Evolutionary conservation across 2,888 invertebrate species (phyloP), one percentile per base, ranked within the genome.

Genomic region (Incurvaria masculella): DNA sequence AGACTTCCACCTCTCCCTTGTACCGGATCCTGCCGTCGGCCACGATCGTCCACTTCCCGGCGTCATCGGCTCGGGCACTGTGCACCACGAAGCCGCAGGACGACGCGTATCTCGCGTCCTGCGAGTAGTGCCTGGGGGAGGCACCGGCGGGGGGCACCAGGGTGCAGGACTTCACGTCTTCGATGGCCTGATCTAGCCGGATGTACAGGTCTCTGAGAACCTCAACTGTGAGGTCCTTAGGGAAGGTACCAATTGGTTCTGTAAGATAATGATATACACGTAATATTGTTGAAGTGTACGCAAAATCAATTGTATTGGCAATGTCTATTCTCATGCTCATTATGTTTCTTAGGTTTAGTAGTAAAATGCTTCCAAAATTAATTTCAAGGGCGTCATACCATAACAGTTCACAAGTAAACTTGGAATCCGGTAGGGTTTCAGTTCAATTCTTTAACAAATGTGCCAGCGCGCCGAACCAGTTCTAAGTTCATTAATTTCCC

Each of bases 31-130:
- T 55, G n/a, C 56, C 52, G 50, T 69, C 72, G 51, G 63, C 71
- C 2, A 55, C 52, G 44, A 75, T 72, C 33, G 57, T 52, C 72
- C 73, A 75, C 17, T 45, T 48, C 45, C 75, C 74, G 47, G 47
- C 53, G 19, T 67, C 60, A 6, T 23, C 46, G 14, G 39, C 42
- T 10, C 50, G 53, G 2, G 68, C 58, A 40, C 58, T 55, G 21
- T 47, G 59, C 1, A 69, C 57, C 33, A 66, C 58, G 46, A 58
- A 74, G 14, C 68, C 68, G 51, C 75, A 75, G 0, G 52, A 52
- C 4, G 23, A 49, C 11, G 45, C 27, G 42, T 62, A 57, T 41
- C 56, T 49, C 2, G 51, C 39, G 48, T 69, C 68, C 8, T 21
- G 46, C 17, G 58, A 51, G 33, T 56, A 56, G 21, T 52, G 44